These are phyloP conservation scores for Dasysyrphus tricinctus DNA, from an alignment of 2,888 invertebrate genomes.

Conservation along the genomic window DNA sequence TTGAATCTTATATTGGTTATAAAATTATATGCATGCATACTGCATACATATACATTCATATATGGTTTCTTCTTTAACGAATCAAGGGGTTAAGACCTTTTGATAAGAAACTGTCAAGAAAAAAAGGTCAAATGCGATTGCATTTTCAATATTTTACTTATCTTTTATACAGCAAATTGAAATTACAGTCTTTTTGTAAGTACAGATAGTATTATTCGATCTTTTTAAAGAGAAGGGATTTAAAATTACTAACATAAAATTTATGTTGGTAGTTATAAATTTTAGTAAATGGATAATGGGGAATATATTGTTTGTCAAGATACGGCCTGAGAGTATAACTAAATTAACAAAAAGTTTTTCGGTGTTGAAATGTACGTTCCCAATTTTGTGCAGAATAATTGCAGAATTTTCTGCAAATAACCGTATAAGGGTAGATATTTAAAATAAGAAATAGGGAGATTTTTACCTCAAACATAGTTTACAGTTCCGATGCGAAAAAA, in stretches of 20 bases:
- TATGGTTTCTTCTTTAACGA: conserved; percentile 51
- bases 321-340: no score
- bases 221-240: conserved; percentile 8
- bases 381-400: no score
- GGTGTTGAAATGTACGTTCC: no score
- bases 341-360: no score
- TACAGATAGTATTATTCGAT: not conserved
- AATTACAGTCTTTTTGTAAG: not conserved
- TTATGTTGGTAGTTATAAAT: not conserved
- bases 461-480: no score
- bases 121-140: conserved; percentile 68
- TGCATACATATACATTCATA: not conserved
- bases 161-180: conserved; percentile 44
- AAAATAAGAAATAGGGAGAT: no score
- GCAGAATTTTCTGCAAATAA: no score
- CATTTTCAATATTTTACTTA: conserved; percentile 55
- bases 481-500: no score
- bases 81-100: conserved; percentile 58
- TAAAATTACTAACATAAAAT: not conserved
- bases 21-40: conserved; percentile 3
- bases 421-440: no score
- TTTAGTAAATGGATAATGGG: not conserved
- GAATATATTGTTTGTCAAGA: no score
- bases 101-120: conserved; percentile 60
- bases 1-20: conserved; percentile 46